phyloP scores from a whole-genome alignment of 2,888 invertebrate genomes.

The Netelia inedita region DNA sequence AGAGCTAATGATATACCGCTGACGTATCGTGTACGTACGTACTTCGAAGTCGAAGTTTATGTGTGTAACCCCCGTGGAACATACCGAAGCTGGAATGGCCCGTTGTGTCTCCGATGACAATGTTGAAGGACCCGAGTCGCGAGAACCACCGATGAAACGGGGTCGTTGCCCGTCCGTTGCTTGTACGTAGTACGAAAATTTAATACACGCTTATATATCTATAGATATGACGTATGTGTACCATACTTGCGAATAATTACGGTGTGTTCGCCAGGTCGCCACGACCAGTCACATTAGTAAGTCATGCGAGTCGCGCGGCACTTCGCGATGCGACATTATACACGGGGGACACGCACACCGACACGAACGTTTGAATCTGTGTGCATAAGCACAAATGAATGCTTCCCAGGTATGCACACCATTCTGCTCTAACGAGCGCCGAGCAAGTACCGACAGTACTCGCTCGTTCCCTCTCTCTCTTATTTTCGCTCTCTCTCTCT shows the following conservation, averaged over 20 bases:
- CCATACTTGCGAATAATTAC: slow-evolving; percentile 48
- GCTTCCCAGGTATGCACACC: slow-evolving; percentile 68
- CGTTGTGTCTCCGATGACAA: slow-evolving; percentile 69
- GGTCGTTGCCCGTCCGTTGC: slow-evolving; percentile 69
- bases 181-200: slow-evolving; percentile 62
- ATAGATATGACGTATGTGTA: slow-evolving; percentile 40
- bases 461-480: background rate
- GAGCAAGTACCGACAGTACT: slow-evolving; percentile 7
- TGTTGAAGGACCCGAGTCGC: slow-evolving; percentile 66
- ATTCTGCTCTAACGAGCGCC: slow-evolving; percentile 70
- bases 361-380: background rate
- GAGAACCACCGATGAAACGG: slow-evolving; percentile 70
- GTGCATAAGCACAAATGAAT: slow-evolving; percentile 45
- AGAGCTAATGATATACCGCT: slow-evolving; percentile 51
- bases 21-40: slow-evolving; percentile 11
- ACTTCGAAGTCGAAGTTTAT: slow-evolving; percentile 4
- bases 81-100: slow-evolving; percentile 58
- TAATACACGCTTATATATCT: slow-evolving; percentile 52
- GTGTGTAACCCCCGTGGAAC: slow-evolving; percentile 10
- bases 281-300: slow-evolving; percentile 71
- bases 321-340: slow-evolving; percentile 46
- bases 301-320: slow-evolving; percentile 67
- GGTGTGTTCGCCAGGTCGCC: slow-evolving; percentile 47
- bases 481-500: no score
- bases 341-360: background rate